phyloP scores from a whole-genome alignment of 2,888 invertebrate genomes.

The Pseudococcus jackbeardsleyi region DNA sequence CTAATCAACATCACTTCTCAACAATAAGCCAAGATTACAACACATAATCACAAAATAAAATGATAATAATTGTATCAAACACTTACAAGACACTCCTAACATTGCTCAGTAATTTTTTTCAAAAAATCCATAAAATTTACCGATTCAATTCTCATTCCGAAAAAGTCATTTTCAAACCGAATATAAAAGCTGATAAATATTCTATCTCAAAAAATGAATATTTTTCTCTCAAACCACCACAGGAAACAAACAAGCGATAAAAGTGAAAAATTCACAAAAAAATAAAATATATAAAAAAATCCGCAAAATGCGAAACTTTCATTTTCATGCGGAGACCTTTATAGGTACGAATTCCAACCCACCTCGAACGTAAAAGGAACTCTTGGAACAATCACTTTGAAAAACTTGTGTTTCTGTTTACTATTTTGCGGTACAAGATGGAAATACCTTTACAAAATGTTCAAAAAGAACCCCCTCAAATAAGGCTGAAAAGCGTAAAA shows the following conservation, averaged over 20 bases:
- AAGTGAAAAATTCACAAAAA: neutral
- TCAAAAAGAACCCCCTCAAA: neutral
- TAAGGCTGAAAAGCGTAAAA: neutral
- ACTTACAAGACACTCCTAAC: too few species aligned
- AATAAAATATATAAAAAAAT: neutral
- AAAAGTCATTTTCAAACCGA: too few species aligned
- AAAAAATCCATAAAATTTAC: too few species aligned
- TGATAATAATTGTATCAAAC: too few species aligned
- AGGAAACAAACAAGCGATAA: neutral
- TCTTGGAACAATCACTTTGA: slow-evolving; percentile 3
- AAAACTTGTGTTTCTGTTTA: neutral
- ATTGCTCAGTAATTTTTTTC: too few species aligned
- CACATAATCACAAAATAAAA: too few species aligned
- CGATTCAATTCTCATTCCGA: too few species aligned
- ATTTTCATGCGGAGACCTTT: neutral
- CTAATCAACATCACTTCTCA: too few species aligned
- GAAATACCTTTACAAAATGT: neutral
- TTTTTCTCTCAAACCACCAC: neutral
- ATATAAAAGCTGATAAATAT: neutral
- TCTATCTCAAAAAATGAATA: too few species aligned
- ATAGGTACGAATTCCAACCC: neutral
- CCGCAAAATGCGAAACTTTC: neutral
- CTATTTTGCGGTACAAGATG: neutral
- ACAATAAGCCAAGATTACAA: too few species aligned
- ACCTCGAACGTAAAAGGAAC: neutral